Conservation (phyloP, 2,888 invertebrate species). For the Synergus gifuensis region DNA sequence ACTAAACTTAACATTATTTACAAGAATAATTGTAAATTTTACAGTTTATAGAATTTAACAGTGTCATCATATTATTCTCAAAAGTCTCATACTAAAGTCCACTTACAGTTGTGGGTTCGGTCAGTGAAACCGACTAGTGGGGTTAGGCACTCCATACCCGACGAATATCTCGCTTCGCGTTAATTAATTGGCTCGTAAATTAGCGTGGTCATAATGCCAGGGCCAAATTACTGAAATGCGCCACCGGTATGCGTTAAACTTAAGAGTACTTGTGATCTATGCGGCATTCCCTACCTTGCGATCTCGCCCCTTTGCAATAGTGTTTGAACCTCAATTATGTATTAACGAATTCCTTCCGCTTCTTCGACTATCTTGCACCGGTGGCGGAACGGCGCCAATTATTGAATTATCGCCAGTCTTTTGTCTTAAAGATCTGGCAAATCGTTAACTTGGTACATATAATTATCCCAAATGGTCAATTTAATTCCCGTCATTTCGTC, state of each 20-base stretch:
- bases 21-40: too few species aligned
- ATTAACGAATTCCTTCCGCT: slow-evolving; percentile 61
- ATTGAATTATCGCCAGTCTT: slow-evolving; percentile 11
- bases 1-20: too few species aligned
- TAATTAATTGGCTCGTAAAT: slow-evolving; percentile 78
- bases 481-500: too few species aligned
- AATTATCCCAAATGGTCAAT: not conserved
- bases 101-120: slow-evolving; percentile 24
- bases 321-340: slow-evolving; percentile 45
- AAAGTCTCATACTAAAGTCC: slow-evolving; percentile 9
- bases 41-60: too few species aligned
- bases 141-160: slow-evolving; percentile 46
- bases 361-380: slow-evolving; percentile 46
- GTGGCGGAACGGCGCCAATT: slow-evolving; percentile 1
- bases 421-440: not conserved
- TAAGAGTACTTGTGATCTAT: slow-evolving; percentile 68
- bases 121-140: slow-evolving; percentile 26
- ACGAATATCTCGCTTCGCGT: slow-evolving; percentile 59
- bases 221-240: slow-evolving; percentile 55
- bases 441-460: not conserved
- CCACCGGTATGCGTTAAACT: slow-evolving; percentile 37
- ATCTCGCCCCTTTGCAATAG: slow-evolving; percentile 13
- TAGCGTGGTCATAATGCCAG: slow-evolving; percentile 72
- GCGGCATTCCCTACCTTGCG: slow-evolving; percentile 67
- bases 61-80: not conserved